Base-by-base conservation (phyloP, 2,888 invertebrate species). In the Acleris holmiana region DNA sequence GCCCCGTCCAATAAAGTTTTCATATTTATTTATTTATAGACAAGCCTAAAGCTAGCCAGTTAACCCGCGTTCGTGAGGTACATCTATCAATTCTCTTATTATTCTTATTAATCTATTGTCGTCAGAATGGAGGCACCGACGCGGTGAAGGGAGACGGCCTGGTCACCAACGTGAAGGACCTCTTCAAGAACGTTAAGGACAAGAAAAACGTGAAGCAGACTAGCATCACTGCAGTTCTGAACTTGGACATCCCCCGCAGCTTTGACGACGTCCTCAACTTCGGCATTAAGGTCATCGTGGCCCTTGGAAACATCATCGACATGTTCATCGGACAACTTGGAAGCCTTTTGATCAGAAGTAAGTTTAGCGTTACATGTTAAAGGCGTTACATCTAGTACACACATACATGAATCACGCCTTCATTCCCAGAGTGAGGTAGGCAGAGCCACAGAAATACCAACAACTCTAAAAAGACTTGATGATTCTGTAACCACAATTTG, bases 281-380 rank as follows among this genome's bases (percentile, higher is more conserved):
- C 23, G 23, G 41, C n/a, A 17, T 55, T 17, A 55, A 55, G 55
- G 44, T 55, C 44, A 25, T 55, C 23, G 23, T 13, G 2, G 55
- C 55, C 10, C 44, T 55, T 44, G 44, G 44, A 18, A 18, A 19
- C 44, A 44, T 55, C 25, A n/a, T 55, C 7, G 55, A 55, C 44
- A 1, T 55, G 2, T 55, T 55, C 23, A 44, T 55, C 23, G 7
- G 8, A 3, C 41, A 41, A 17, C 21, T 21, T 15, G 55, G n/a
- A n/a, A 23, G 13, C 17, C 21, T 55, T 2, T 13, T 55, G 7
- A 5, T 55, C 44, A 55, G 41, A 21, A n/a, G 55, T 55, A 23
- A 55, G 54, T 44, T n/a, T 35, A 1, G 29, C 10, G 3, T 8
- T 29, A 29, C 23, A 6, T 23, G 23, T 29, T 29, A 7, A 10